These are phyloP conservation scores for Iphiclides podalirius DNA, from an alignment of 2,888 invertebrate genomes.

Conservation along the genomic window DNA sequence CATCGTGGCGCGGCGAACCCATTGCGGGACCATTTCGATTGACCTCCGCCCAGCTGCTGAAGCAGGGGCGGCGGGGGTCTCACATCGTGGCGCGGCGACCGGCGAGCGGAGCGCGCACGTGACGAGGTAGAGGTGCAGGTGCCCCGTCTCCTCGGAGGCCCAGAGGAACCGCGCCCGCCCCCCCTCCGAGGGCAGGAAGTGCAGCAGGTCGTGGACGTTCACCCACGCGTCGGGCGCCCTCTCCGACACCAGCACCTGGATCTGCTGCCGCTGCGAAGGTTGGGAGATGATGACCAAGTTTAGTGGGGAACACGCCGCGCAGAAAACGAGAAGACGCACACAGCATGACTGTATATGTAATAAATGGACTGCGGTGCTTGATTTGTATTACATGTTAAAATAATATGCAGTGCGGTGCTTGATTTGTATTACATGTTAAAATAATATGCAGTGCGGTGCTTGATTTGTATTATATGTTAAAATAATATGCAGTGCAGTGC, in stretches of 20 bases:
- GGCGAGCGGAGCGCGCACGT: constrained; percentile 77
- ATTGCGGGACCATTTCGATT: too few relatives aligned
- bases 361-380: too few relatives aligned
- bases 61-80: too few relatives aligned
- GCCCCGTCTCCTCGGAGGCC: constrained; percentile 96
- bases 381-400: too few relatives aligned
- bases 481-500: too few relatives aligned
- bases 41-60: too few relatives aligned
- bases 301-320: too few relatives aligned
- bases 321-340: background rate
- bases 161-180: constrained; percentile 85
- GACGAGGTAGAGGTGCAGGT: constrained; percentile 91
- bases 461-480: too few relatives aligned
- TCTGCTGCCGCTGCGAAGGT: constrained; percentile 44
- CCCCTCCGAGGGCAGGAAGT: constrained; percentile 86
- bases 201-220: constrained; percentile 94
- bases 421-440: too few relatives aligned
- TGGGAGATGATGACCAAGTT: background rate
- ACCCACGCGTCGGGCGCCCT: constrained; percentile 90
- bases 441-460: too few relatives aligned
- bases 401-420: too few relatives aligned
- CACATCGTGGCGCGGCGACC: constrained; percentile 37
- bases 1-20: too few relatives aligned
- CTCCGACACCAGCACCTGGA: constrained; percentile 62
- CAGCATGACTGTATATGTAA: constrained; percentile 1